Evolutionary conservation across 2,888 invertebrate species (phyloP), one percentile per base, ranked within the genome.

Genomic region (Orthosia gracilis): DNA sequence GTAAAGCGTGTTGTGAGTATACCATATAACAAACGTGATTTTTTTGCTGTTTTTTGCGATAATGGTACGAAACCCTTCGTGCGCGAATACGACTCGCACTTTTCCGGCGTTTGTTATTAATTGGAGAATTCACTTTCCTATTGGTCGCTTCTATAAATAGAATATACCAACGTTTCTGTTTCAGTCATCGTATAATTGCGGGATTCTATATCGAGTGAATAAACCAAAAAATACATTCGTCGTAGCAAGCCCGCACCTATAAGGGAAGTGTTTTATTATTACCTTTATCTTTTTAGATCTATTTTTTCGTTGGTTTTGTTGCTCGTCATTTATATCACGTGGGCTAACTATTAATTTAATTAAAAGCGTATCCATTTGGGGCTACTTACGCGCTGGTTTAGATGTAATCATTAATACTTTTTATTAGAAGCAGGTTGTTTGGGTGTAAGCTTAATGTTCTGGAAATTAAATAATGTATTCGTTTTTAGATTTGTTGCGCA

Each of bases 251-350:
- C 93, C 84, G 92, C 87, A 91, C 90, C 2, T 83, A 4, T 68
- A 86, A 88, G 93, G 96, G 94, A 95, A 95, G 94, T 94, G 95
- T 94, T 96, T 95, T 95, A 95, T 95, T 96, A 95, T 93, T 92
- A 91, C 92, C 91, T 93, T 94, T 96, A 96, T 96, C 96, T 91
- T 92, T 91, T 86, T 80, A 90, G 92, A 95, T 96, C 95, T 92
- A 92, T 91, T 89, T 91, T 89, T 94, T 94, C 89, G 87, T 90
- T 85, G 82, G 91, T 93, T 92, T 90, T 91, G 91, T 92, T 90
- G 91, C 93, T 94, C 95, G 94, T 96, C 96, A 94, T 96, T 96
- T 94, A 94, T 96, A 96, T 95, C 91, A 94, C 93, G 90, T 94
- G 93, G 90, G 92, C 90, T 90, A 88, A 93, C 95, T 94, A 96